Evolutionary conservation across 2,888 invertebrate genomes (phyloP).

Genomic region (Merodon equestris): DNA sequence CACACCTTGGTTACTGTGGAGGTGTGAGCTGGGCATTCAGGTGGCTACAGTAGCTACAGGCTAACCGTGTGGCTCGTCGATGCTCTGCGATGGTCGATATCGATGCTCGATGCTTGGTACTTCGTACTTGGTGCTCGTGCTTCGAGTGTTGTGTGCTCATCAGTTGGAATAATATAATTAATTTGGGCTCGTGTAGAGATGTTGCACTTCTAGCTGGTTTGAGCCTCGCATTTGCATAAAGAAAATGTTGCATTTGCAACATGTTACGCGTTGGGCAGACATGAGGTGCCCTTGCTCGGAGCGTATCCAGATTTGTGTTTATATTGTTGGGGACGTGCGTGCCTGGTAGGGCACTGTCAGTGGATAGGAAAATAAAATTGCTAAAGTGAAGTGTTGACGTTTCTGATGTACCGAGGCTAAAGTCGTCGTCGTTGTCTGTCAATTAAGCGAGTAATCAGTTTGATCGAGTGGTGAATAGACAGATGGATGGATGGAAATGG

Average conservation of each 20-base stretch:
- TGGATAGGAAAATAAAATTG: conserved; percentile 28
- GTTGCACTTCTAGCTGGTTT: not conserved
- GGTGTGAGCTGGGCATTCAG: conserved; percentile 33
- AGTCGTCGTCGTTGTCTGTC: not conserved
- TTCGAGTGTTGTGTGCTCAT: conserved; percentile 62
- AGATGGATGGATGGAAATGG: no score
- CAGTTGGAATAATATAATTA: conserved; percentile 64
- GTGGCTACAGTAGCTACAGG: conserved; percentile 40
- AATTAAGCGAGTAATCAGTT: conserved; percentile 4
- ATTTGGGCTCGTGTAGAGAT: conserved; percentile 18
- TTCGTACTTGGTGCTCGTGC: conserved; percentile 36
- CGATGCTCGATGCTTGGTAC: no score
- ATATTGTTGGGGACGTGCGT: no score
- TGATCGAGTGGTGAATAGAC: conserved; percentile 1
- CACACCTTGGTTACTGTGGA: conserved; percentile 48
- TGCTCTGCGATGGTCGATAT: no score
- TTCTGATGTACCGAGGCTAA: conserved; percentile 14
- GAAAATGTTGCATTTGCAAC: conserved; percentile 27
- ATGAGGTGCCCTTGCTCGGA: conserved; percentile 6
- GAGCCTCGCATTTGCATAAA: conserved; percentile 52
- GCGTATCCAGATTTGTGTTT: conserved; percentile 34
- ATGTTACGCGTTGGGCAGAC: conserved; percentile 20
- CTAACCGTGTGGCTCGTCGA: no score
- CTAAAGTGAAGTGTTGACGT: conserved; percentile 28
- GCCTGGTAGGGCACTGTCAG: no score